Percentiles rank a stretch among this genome's conserved stretches.
Conservation (phyloP, 1,140 invertebrate genomes). For the Euura lappo region DNA sequence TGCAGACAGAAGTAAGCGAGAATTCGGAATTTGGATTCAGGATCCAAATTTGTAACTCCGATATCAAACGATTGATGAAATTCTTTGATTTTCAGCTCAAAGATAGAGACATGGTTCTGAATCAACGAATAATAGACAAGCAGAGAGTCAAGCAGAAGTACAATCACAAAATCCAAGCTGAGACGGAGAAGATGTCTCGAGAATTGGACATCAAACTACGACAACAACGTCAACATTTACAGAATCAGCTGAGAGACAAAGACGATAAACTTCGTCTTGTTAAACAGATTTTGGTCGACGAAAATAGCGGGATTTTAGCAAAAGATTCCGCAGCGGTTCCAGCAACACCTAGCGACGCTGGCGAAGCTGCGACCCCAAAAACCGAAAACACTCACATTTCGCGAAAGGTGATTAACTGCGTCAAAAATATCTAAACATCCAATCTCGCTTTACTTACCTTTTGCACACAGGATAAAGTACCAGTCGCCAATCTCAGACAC, state of each 20-base stretch:
- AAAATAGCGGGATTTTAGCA: conserved; percentile 29
- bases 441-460: neutral
- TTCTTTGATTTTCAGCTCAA: conserved; percentile 51
- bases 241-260: conserved; percentile 62
- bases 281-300: conserved; percentile 57
- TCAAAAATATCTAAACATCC: neutral
- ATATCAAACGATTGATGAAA: conserved; percentile 17
- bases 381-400: conserved; percentile 36
- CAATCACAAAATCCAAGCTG: conserved; percentile 71
- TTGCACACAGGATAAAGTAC: conserved; percentile 43
- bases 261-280: conserved; percentile 62
- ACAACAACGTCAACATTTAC: conserved; percentile 70
- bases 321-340: conserved; percentile 34
- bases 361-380: conserved; percentile 33
- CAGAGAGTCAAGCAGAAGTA: conserved; percentile 77
- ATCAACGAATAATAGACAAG: conserved; percentile 75
- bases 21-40: conserved; percentile 15
- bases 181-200: conserved; percentile 71
- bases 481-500: conserved; percentile 76
- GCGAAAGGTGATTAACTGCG: conserved; percentile 35
- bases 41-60: conserved; percentile 19
- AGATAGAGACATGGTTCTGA: conserved; percentile 73
- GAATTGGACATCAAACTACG: conserved; percentile 71
- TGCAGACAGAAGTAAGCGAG: conserved; percentile 55
- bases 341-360: conserved; percentile 23